Evolutionary conservation across 2,888 invertebrate genomes (phyloP).

Genomic region (Anoplius nigerrimus): DNA sequence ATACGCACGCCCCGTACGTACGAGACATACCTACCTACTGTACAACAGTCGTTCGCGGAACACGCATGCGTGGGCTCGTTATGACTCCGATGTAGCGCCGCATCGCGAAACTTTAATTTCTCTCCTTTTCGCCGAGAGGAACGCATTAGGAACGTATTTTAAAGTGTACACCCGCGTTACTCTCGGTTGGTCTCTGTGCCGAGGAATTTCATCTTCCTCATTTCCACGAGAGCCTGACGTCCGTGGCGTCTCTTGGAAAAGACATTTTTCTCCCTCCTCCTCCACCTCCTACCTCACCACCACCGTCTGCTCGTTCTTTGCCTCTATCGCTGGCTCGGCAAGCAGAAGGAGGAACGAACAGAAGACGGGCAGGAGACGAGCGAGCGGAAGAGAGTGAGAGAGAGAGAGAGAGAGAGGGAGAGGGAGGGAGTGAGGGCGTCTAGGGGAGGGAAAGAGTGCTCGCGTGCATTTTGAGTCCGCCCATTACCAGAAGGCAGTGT

Average conservation of each 20-base stretch:
- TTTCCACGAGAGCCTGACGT: not conserved
- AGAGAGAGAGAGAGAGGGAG: no score
- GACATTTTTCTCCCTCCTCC: conserved; percentile 1
- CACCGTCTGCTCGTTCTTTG: not conserved
- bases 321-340: no score
- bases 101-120: not conserved
- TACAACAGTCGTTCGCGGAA: no score
- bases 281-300: not conserved
- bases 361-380: no score
- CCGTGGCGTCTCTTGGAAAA: not conserved
- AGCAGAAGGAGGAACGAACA: no score
- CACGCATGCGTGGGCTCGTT: no score
- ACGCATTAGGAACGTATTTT: not conserved
- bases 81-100: no score
- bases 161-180: not conserved
- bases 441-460: no score
- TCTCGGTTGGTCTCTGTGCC: not conserved
- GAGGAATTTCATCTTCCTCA: conserved; percentile 4
- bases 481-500: not conserved
- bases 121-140: not conserved
- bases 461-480: not conserved
- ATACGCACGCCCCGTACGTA: no score
- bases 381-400: no score
- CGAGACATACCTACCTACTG: no score
- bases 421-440: no score